Conservation (phyloP, 53 echinoderm and acorn worm genomes). For the Crossaster papposus region DNA sequence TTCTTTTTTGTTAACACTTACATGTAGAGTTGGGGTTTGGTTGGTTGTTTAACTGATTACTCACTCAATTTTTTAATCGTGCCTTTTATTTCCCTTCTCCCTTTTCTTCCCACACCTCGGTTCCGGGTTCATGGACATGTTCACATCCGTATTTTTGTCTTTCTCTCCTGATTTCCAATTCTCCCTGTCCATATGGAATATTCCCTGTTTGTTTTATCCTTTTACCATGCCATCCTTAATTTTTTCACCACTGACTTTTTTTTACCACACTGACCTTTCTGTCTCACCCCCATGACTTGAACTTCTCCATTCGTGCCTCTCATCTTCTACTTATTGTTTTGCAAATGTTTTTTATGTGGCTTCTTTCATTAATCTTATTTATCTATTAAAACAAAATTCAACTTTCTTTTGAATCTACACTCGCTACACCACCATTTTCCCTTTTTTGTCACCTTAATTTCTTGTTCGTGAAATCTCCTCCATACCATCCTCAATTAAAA, state of each 20-base stretch:
- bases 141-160: constrained; percentile 2
- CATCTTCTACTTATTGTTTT: background rate
- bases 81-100: constrained; percentile 17
- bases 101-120: background rate
- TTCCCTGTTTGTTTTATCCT: background rate
- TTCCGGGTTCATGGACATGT: constrained; percentile 22
- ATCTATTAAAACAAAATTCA: too few relatives aligned
- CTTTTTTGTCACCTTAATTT: background rate
- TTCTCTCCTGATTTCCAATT: background rate
- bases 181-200: background rate
- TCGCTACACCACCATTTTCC: background rate
- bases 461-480: background rate
- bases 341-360: background rate
- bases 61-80: background rate
- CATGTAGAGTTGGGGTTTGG: background rate
- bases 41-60: background rate
- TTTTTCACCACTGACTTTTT: too few relatives aligned
- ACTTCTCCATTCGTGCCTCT: background rate
- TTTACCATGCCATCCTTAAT: background rate
- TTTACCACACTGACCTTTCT: background rate
- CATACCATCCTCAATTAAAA: too few relatives aligned
- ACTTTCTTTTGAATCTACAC: background rate
- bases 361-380: background rate
- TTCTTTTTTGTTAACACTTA: background rate
- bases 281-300: background rate